phyloP scores from a whole-genome alignment of 2,113 vertebrate species.

The Aleadryas rufinucha region DNA sequence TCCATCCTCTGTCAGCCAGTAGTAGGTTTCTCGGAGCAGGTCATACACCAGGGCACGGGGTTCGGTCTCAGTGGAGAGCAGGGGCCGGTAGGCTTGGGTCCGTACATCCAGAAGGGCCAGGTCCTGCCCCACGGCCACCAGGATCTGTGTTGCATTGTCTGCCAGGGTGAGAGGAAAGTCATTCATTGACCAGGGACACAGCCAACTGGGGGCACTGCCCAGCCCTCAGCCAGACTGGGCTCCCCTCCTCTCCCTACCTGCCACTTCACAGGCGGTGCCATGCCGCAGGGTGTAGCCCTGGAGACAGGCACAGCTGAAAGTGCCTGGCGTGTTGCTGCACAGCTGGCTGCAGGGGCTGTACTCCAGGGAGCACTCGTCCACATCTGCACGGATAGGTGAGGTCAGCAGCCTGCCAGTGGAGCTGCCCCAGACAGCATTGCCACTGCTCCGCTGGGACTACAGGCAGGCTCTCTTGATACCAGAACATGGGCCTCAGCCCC shows the following conservation, averaged over 20 bases:
- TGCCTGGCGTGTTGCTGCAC: slow-evolving; percentile 77
- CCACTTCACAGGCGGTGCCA: slow-evolving; percentile 66
- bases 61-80: slow-evolving; percentile 47
- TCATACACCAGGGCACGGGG: slow-evolving; percentile 77
- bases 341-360: slow-evolving; percentile 80
- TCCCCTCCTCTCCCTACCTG: slow-evolving; percentile 64
- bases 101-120: slow-evolving; percentile 75
- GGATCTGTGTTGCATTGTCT: slow-evolving; percentile 76
- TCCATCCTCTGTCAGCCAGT: slow-evolving; percentile 81
- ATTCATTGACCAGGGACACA: fast-evolving
- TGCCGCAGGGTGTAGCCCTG: slow-evolving; percentile 73
- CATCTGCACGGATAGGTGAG: slow-evolving; percentile 56
- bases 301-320: slow-evolving; percentile 78
- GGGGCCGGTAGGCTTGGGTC: slow-evolving; percentile 60
- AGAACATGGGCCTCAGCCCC: not conserved
- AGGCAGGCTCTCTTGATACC: not conserved
- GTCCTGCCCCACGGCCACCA: slow-evolving; percentile 65
- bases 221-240: not conserved
- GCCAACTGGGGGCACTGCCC: not conserved
- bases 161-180: not conserved
- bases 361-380: slow-evolving; percentile 81
- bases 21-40: slow-evolving; percentile 68
- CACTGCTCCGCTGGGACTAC: not conserved
- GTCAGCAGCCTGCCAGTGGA: not conserved
- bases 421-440: not conserved